These are phyloP conservation scores for Chaitophorus viminalis DNA, from an alignment of 2,888 invertebrate species.

Conservation along the genomic window DNA sequence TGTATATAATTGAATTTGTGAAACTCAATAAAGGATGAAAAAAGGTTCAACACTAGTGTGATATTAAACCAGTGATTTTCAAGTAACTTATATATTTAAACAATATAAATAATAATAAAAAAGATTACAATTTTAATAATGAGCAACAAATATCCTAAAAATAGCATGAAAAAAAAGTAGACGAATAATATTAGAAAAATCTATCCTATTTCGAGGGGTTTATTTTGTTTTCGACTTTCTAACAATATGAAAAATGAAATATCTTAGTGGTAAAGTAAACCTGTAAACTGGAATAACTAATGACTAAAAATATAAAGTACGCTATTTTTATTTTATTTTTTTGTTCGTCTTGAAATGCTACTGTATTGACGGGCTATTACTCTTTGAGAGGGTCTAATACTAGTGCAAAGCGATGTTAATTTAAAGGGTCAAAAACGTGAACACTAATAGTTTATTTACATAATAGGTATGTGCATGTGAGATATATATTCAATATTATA, in stretches of 20 bases:
- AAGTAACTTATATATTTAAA: neutral
- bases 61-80: neutral
- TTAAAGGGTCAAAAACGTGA: slow-evolving; percentile 31
- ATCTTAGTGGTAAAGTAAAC: neutral
- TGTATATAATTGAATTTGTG: too few species aligned
- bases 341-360: neutral
- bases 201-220: neutral
- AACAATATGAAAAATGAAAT: neutral
- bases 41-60: neutral
- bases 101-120: neutral
- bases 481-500: neutral
- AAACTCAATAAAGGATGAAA: too few species aligned
- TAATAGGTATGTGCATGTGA: neutral
- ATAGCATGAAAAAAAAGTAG: too few species aligned
- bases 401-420: slow-evolving; percentile 9
- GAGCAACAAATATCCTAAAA: too few species aligned
- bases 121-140: too few species aligned
- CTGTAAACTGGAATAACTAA: neutral
- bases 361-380: slow-evolving; percentile 1
- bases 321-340: neutral
- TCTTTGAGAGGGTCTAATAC: neutral
- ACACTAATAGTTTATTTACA: slow-evolving; percentile 3
- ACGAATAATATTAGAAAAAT: neutral
- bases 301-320: neutral
- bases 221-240: neutral